Conservation (phyloP, 2,797 vertebrate species). For the Sebastes hubbsi region DNA sequence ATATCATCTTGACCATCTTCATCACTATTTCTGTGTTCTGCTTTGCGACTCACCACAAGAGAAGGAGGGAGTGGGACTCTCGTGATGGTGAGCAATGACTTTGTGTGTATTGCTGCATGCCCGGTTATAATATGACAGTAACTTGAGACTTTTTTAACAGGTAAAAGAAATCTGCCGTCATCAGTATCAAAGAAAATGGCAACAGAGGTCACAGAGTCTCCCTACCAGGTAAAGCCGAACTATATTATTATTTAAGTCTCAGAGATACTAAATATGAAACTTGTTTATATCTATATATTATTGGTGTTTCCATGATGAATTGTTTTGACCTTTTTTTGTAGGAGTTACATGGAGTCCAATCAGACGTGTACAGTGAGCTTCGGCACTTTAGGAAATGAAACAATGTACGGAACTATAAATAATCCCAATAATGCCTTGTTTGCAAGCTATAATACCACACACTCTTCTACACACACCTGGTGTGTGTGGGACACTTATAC, state of each 20-base stretch:
- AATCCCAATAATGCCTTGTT: background rate
- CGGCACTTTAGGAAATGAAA: conserved; percentile 78
- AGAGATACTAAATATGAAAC: background rate
- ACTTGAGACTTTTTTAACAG: conserved; percentile 32
- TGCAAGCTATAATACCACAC: background rate
- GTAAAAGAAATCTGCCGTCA: conserved; percentile 62
- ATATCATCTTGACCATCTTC: conserved; percentile 82
- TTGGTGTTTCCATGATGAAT: background rate
- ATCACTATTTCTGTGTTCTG: conserved; percentile 79
- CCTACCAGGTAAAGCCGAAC: conserved; percentile 80
- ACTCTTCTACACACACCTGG: background rate
- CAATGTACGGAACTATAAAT: background rate
- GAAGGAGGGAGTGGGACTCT: conserved; percentile 49
- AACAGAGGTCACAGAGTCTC: conserved; percentile 78
- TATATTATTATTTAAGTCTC: background rate
- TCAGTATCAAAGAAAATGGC: conserved; percentile 65
- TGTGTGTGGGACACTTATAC: background rate
- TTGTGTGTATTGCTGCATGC: background rate
- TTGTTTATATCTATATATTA: background rate
- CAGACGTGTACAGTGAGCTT: conserved; percentile 85
- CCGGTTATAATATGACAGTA: background rate
- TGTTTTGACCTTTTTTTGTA: conserved; percentile 46
- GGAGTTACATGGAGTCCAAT: conserved; percentile 84
- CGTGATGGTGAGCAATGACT: conserved; percentile 52
- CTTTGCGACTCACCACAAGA: conserved; percentile 62